Base-by-base conservation (phyloP, 2,888 invertebrate genomes). In the Phania funesta region DNA sequence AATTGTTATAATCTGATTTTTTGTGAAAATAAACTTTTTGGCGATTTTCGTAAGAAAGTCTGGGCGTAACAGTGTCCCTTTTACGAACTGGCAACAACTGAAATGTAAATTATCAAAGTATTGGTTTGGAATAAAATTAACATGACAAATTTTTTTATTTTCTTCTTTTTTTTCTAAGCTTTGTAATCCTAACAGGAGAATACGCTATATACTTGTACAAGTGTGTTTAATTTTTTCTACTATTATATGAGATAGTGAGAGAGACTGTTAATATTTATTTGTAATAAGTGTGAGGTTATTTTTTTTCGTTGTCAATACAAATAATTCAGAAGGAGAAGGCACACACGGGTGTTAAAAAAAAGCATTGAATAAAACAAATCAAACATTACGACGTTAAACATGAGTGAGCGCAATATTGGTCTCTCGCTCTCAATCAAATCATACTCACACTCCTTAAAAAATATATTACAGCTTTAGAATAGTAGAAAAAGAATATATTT, bases 121-220 rank as follows among this genome's bases (percentile, higher is more conserved):
- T 82, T 84, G 84, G 81, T 80, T 79, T 70, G 76, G 82, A 82
- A 82, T 84, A 82, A 79, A 84, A 84, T 79, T 81, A 75, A 62
- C 71, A 76, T 80, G 79, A 79, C 79, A 80, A 41, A 71, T 80
- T 79, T 79, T 75, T 77, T 82, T 67, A 38, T 13, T 54, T 54
- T 52, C 44, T 56, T 50, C 50, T 54, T 3, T n/a, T 65, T 48
- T 22, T 58, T 26, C 7, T 29, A 35, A 54, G 22, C 29, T 64
- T 74, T 50, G 32, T 54, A 76, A 50, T 76, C 67, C 75, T 67
- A 50, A 32, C 46, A 64, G 78, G 78, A 78, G 78, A 56, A 71
- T 65, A 24, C 24, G 22, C 24, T 22, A 26, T 38, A 52, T 52
- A 71, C 44, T 22, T 44, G 11, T 16, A 11, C 50, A 60, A 62